Evolutionary conservation across 2,888 invertebrate species (phyloP), one percentile per base, ranked within the genome.

Genomic region (Gnatocerus cornutus): DNA sequence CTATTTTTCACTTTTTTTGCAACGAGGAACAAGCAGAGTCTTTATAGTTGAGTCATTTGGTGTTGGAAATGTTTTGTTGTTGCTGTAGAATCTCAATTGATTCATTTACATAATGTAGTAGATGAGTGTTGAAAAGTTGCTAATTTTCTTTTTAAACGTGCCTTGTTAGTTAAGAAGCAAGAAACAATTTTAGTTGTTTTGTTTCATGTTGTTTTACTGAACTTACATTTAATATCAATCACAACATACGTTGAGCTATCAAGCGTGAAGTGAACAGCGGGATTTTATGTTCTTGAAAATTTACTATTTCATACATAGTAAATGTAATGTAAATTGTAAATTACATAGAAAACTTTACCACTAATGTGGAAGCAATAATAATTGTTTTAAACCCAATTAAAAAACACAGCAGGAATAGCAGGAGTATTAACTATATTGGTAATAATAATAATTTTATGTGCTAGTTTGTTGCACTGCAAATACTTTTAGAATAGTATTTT

Each of bases 21-120:
- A 29, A 29, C 29, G 5, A 29, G 7, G 29, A 29, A 7, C 29
- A 10, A 58, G 58, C 45, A 58, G 13, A 58, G 43, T 58, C 16
- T 29, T 58, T 13, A 14, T n/a, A 1, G 58, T 29, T 58, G 58
- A 58, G 43, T 58, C 58, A 58, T 58, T 58, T 43, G 10, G 27
- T 12, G 39, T 58, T 58, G 29, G 16, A 5, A 43, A n/a, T 58
- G 43, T 43, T 27, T 14, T n/a, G 58, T 27, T 43, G 41, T 29
- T n/a, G 14, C 13, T 13, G 12, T 12, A 41, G 58, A 58, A 43
- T 58, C 12, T 43, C 12, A 58, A 58, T 58, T 27, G 30, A 27
- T 9, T 58, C 12, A 56, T 56, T 56, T 39, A n/a, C 37, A 56
- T 56, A 21, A 33, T 41, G 2, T 21, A 21, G 21, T 21, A 21